Percentiles rank a stretch among this genome's conserved stretches.
Conservation (phyloP, 2,797 vertebrate species). For the Sandelia bainsii region DNA sequence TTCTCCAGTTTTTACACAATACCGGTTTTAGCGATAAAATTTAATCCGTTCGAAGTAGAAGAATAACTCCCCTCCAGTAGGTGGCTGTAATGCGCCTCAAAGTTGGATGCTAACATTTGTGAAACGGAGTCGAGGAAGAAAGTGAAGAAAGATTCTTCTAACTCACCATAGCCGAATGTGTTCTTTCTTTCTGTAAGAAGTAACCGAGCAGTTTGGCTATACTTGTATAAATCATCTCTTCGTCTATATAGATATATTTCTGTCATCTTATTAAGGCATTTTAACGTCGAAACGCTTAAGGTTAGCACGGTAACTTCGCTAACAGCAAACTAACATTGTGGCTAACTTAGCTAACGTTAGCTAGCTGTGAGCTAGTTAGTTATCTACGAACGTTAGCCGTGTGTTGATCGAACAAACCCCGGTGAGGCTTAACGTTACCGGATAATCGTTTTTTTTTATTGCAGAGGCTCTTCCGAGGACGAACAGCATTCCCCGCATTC, state of each 20-base stretch:
- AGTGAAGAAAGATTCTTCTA: neutral
- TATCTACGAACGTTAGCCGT: neutral
- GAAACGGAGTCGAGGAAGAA: neutral
- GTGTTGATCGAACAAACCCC: neutral
- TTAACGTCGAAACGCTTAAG: neutral
- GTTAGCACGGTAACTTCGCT: neutral
- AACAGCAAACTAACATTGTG: neutral
- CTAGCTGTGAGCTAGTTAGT: slow-evolving; percentile 11
- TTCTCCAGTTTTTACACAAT: too few relatives aligned
- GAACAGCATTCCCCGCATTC: neutral
- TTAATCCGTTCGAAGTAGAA: too few relatives aligned
- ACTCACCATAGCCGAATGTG: neutral
- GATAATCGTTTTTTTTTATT: slow-evolving; percentile 28
- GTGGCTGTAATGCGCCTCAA: slow-evolving; percentile 27
- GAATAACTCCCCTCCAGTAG: slow-evolving; percentile 13
- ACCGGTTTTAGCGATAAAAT: too few relatives aligned
- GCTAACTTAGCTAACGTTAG: neutral
- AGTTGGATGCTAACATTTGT: neutral
- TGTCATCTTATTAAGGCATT: neutral
- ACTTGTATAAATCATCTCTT: neutral
- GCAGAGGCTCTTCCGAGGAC: neutral
- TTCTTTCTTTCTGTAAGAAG: rapidly evolving
- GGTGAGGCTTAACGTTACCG: neutral
- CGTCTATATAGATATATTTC: neutral
- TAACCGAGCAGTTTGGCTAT: rapidly evolving